These are phyloP conservation scores for Ariopsis seemanni DNA, from an alignment of 2,113 vertebrate species.

Conservation along the genomic window DNA sequence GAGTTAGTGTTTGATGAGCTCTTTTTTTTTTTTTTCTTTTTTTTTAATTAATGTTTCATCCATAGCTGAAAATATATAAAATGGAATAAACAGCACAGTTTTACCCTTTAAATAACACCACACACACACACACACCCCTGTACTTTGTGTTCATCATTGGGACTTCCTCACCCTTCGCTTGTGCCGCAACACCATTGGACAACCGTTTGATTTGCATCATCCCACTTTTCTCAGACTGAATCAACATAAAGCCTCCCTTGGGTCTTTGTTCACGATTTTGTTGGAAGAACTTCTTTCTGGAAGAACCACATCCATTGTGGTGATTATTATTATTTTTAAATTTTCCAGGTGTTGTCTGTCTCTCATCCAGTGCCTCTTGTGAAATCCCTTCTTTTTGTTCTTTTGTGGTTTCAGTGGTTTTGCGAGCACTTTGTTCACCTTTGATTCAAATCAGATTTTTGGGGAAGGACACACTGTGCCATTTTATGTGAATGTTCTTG, in stretches of 20 bases:
- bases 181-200: background rate
- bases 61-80: background rate
- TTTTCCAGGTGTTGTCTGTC: background rate
- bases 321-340: background rate
- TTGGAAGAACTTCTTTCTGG: background rate
- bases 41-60: background rate
- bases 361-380: slow-evolving; percentile 7
- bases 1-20: background rate
- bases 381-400: slow-evolving; percentile 19
- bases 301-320: background rate
- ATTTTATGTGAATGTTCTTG: background rate
- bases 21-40: no score
- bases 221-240: background rate
- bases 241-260: background rate
- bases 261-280: background rate
- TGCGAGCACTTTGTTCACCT: background rate
- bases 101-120: background rate
- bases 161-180: background rate
- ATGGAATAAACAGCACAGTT: background rate
- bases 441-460: background rate
- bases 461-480: background rate
- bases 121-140: background rate
- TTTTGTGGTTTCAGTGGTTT: slow-evolving; percentile 1
- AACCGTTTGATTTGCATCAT: background rate
- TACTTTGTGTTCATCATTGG: background rate